Evolutionary conservation across 2,797 vertebrate species (phyloP), one percentile per base, ranked within the genome.

Genomic region (Australoheros facetus): DNA sequence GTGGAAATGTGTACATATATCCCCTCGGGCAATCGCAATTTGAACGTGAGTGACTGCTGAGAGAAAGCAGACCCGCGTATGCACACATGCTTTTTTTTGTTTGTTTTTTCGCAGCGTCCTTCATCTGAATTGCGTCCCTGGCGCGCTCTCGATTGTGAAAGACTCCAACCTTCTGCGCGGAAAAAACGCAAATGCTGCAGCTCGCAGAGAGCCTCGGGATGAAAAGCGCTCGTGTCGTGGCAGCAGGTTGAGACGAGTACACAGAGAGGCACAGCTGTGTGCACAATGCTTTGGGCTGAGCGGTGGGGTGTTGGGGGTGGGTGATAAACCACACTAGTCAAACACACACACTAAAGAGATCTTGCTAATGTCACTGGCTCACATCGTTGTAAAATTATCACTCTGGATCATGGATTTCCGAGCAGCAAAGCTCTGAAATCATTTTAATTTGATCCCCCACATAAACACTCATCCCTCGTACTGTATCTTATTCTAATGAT

Each of bases 171-270:
- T 39, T 45, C 54, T 17, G 1, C 14, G 13, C 2, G 3, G 30
- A n/a, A 69, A 70, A 76, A 17, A n/a, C 60, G 30, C 54, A 71
- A 74, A 80, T 57, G 73, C 64, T 10, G 8, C 28, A 62, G 45
- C 37, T 39, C 30, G 12, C 0, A 23, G 39, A 45, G 8, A n/a
- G 3, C n/a, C 66, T 79, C 11, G 8, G 26, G 4, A 71, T 23
- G 66, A 74, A 34, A 73, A 30, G 56, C 56, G 60, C 57, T 71
- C 0, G 21, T 58, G 69, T 78, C 14, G 45, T 28, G 62, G 51
- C 80, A 75, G 79, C 90, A 89, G 89, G 92, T 92, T 88, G 74
- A 60, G 91, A 83, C 87, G 86, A 84, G 90, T 76, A 78, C 71
- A 80, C 58, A 34, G 57, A 79, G 56, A 34, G 53, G 11, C 73